A percentile compares a stretch with the other conserved stretches of the same genome.
Evolutionary conservation across 2,113 vertebrate genomes (phyloP).

Genomic region (Grallaria varia): DNA sequence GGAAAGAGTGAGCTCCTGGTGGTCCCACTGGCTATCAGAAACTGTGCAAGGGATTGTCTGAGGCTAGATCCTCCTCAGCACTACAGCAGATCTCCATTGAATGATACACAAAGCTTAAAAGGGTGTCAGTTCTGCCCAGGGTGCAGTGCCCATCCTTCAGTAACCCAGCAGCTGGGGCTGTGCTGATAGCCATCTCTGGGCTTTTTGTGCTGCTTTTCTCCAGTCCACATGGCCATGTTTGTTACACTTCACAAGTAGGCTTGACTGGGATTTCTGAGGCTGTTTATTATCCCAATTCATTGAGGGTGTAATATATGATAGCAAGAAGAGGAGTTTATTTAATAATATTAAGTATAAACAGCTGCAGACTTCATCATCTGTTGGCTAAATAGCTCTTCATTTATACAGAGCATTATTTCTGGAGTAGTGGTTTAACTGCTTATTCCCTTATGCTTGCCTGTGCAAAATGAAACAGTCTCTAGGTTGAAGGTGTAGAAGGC

Average conservation of each 20-base stretch:
- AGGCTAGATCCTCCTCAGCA: not conserved
- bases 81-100: not conserved
- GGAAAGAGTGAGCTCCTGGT: not conserved
- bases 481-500: not conserved
- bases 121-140: not conserved
- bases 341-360: not conserved
- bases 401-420: not conserved
- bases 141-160: not conserved
- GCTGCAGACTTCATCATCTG: not conserved
- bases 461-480: not conserved
- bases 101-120: not conserved
- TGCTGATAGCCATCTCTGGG: not conserved
- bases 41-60: not conserved
- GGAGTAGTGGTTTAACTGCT: not conserved
- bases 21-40: not conserved
- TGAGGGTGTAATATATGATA: not conserved
- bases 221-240: not conserved
- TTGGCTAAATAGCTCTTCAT: not conserved
- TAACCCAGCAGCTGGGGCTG: not conserved
- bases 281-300: not conserved
- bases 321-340: not conserved
- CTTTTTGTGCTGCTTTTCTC: not conserved
- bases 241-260: fast-evolving
- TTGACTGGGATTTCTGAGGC: not conserved
- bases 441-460: not conserved